Evolutionary conservation across 2,888 invertebrate genomes (phyloP).

Genomic region (Oscheius sp.): DNA sequence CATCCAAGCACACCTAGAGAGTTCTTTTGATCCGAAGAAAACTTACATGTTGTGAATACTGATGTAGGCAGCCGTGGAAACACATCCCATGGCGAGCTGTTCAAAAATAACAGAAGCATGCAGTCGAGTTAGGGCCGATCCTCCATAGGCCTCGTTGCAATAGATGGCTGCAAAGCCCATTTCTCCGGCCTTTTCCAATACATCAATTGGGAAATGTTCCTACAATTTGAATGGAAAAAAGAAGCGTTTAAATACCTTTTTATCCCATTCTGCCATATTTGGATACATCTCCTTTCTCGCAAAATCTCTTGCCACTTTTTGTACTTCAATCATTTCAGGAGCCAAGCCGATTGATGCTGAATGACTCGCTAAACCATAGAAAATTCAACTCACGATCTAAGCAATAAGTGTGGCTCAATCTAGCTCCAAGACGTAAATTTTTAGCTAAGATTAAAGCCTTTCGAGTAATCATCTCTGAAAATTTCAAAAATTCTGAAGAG

Average conservation of each 20-base stretch:
- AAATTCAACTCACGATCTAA: conserved; percentile 11
- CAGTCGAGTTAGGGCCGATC: conserved; percentile 70
- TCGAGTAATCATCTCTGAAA: conserved; percentile 10
- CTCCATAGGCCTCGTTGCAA: conserved; percentile 60
- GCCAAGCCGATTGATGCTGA: conserved; percentile 70
- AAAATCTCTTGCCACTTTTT: conserved; percentile 74
- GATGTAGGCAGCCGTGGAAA: conserved; percentile 75
- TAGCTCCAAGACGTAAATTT: background rate
- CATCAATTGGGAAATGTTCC: conserved; percentile 74
- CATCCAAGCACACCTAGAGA: conserved; percentile 72
- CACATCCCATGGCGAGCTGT: conserved; percentile 75
- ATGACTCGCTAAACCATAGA: background rate
- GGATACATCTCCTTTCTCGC: conserved; percentile 75
- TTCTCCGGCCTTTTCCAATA: conserved; percentile 73
- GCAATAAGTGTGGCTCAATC: conserved; percentile 17
- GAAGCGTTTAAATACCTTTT: conserved; percentile 65
- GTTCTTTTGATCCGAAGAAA: background rate
- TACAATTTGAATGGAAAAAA: background rate
- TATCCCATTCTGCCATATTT: conserved; percentile 75
- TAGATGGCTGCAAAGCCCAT: conserved; percentile 76
- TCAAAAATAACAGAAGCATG: conserved; percentile 76
- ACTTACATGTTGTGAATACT: conserved; percentile 75
- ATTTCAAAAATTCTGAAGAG: background rate
- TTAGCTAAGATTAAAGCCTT: background rate
- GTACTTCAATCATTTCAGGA: conserved; percentile 74